Percentiles rank a stretch among this genome's conserved stretches.
Evolutionary conservation across 2,888 invertebrate species (phyloP).

Genomic region (Deilephila elpenor): DNA sequence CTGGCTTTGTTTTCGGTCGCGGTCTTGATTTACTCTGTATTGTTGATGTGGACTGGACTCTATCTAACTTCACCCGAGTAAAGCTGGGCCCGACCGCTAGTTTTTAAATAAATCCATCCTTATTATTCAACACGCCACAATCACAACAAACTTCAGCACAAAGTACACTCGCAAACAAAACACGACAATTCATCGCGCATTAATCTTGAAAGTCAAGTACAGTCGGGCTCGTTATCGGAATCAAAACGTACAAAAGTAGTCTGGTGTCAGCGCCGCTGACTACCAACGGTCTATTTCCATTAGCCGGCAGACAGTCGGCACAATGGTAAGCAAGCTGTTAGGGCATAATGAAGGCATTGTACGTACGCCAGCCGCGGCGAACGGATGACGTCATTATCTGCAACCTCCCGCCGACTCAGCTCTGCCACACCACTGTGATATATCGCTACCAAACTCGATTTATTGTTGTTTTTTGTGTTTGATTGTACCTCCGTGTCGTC

Average conservation of each 20-base stretch:
- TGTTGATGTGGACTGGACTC: too few species aligned
- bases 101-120: too few species aligned
- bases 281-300: constrained; percentile 26
- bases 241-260: constrained; percentile 25
- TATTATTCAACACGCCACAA: too few species aligned
- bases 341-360: constrained; percentile 79
- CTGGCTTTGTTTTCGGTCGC: too few species aligned
- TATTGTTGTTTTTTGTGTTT: constrained; percentile 65
- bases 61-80: too few species aligned
- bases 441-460: constrained; percentile 65
- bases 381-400: constrained; percentile 72
- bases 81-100: too few species aligned
- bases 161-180: not conserved
- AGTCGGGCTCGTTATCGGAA: constrained; percentile 20
- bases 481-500: constrained; percentile 47
- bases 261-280: constrained; percentile 22
- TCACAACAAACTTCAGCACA: too few species aligned
- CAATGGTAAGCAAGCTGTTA: constrained; percentile 77
- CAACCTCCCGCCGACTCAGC: constrained; percentile 68
- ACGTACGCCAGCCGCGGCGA: constrained; percentile 54
- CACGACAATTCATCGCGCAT: constrained; percentile 18
- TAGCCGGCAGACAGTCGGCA: constrained; percentile 60
- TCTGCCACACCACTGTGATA: constrained; percentile 61
- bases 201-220: constrained; percentile 21
- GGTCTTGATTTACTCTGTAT: too few species aligned